A percentile compares a stretch with the other conserved stretches of the same genome.
phyloP scores from a whole-genome alignment of 2,113 vertebrate species.

The Bufo gargarizans region DNA sequence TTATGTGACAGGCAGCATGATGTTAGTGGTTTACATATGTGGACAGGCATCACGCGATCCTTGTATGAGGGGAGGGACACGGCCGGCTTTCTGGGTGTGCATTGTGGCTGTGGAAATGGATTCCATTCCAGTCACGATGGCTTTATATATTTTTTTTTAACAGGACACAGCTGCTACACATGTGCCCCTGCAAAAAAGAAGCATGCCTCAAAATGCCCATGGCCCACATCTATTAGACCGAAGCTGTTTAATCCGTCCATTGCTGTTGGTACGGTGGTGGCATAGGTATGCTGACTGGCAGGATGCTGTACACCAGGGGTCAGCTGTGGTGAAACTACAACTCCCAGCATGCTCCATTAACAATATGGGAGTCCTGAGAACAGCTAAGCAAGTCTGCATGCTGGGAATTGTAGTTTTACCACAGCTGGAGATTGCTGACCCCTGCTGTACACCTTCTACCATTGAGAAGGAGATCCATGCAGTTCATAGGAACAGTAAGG shows the following conservation, averaged over 20 bases:
- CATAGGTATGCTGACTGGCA: too few species aligned
- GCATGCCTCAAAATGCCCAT: background rate
- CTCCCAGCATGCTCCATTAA: too few species aligned
- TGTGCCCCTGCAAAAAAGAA: background rate
- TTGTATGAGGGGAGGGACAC: background rate
- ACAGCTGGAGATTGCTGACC: too few species aligned
- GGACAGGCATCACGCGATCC: background rate
- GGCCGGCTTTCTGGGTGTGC: background rate
- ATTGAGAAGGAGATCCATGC: too few species aligned
- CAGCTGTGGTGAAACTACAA: too few species aligned
- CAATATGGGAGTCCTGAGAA: too few species aligned
- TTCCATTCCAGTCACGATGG: conserved; percentile 22
- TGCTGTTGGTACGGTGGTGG: background rate
- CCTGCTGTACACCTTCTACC: too few species aligned
- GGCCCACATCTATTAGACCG: background rate
- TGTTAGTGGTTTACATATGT: background rate
- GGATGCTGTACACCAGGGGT: too few species aligned
- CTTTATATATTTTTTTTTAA: background rate
- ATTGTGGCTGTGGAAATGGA: background rate
- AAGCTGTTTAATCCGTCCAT: background rate
- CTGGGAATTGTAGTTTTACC: too few species aligned
- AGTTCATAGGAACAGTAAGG: too few species aligned
- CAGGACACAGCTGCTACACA: conserved; percentile 9
- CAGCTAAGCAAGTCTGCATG: too few species aligned
- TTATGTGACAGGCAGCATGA: background rate